phyloP scores from a whole-genome alignment of 2,113 vertebrate species.

The Balaenoptera acutorostrata region DNA sequence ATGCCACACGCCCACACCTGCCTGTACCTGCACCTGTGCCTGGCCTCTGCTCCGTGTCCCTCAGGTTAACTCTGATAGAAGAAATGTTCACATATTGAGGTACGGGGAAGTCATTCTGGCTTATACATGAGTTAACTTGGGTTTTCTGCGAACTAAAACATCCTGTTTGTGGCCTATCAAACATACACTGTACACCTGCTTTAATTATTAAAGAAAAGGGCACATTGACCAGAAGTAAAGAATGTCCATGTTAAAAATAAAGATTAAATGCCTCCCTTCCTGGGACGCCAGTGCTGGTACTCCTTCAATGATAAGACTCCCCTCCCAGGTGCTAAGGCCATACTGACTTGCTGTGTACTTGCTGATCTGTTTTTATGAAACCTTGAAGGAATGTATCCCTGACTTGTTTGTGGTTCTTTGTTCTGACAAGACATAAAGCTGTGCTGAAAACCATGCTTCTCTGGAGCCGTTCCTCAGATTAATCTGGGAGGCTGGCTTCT shows the following conservation, averaged over 20 bases:
- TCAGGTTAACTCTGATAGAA: not conserved
- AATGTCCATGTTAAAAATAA: not conserved
- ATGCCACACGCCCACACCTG: fast-evolving
- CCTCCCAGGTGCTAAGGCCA: not conserved
- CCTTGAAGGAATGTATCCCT: not conserved
- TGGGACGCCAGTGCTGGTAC: not conserved
- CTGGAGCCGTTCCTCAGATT: not conserved
- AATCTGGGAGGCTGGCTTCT: not conserved
- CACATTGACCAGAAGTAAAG: not conserved
- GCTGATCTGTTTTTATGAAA: not conserved
- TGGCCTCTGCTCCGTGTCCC: not conserved
- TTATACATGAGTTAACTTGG: not conserved
- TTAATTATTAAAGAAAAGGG: not conserved
- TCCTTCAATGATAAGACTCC: not conserved
- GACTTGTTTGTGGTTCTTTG: not conserved
- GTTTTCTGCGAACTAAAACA: not conserved
- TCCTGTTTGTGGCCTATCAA: not conserved
- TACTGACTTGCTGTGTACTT: not conserved
- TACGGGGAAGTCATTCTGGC: not conserved
- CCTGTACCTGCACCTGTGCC: fast-evolving
- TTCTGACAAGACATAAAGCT: not conserved
- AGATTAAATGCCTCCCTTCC: no score
- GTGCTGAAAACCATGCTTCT: not conserved
- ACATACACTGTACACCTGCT: not conserved
- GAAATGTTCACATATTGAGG: not conserved